Base-by-base conservation (phyloP, 2,888 invertebrate species). In the Tiliacea aurago region DNA sequence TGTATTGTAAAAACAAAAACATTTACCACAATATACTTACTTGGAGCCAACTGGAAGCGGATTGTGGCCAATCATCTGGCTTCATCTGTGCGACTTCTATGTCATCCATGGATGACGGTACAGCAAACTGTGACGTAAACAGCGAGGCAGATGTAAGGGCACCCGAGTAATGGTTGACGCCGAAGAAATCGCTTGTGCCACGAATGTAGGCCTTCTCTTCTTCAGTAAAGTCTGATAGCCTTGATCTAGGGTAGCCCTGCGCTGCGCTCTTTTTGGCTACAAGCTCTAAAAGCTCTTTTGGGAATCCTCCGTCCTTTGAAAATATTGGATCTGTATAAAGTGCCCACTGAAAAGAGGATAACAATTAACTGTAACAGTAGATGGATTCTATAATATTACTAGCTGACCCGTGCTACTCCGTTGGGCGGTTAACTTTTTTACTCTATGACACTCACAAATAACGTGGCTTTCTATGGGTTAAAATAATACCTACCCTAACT, bases 141-240 rank as follows among this genome's bases (percentile, higher is more conserved):
- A 90, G 85, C 0, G 91, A 76, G 18, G 59, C 91, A 0, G 93
- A 92, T 45, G 92, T 74, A 2, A 90, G 76, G 1, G 43, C 90
- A 0, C 96, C 92, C 0, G 97, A 96, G 88, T 98, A 98, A 76
- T 97, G 97, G 86, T 98, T 98, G 5, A 98, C 91, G 4, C 98
- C 94, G 33, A 93, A 90, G 87, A 93, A 95, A 74, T 95, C 95
- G 4, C 87, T 82, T 1, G 92, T 82, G 2, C 94, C 95, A 55
- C 84, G 90, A 3, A 92, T 89, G 6, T 90, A 88, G 0, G 80
- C 76, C 9, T 84, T 87, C 90, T 96, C 95, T 63, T 94, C 91
- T 23, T 89, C 85, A 0, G 94, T 94, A 77, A 96, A 95, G 53
- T 87, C 86, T 3, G 95, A 94, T 58, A 97, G 85, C 5, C 96